phyloP scores from a whole-genome alignment of 2,797 vertebrate species.

The Periparus ater region DNA sequence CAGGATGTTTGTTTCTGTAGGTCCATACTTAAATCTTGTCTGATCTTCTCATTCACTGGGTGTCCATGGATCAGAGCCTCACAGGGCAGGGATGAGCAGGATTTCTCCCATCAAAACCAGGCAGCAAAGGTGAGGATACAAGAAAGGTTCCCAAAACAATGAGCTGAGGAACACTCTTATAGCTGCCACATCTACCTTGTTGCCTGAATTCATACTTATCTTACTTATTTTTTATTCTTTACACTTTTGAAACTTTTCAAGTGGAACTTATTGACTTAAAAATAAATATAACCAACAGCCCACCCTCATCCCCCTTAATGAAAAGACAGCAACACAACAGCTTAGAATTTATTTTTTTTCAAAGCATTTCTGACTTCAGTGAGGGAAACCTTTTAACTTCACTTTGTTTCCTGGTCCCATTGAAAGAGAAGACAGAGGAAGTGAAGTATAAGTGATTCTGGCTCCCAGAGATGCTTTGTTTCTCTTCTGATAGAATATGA shows the following conservation, averaged over 20 bases:
- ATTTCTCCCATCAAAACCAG: background rate
- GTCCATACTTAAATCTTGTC: background rate
- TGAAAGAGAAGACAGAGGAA: slow-evolving; percentile 50
- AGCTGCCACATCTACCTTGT: background rate
- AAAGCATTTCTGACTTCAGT: background rate
- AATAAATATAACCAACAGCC: background rate
- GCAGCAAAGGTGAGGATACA: background rate
- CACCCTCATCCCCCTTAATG: background rate
- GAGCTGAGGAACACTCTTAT: background rate
- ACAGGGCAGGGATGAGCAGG: background rate
- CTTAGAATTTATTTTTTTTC: background rate
- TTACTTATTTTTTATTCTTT: background rate
- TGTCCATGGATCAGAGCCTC: background rate
- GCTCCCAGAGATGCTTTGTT: slow-evolving; percentile 70
- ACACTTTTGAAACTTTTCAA: background rate
- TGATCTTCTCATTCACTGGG: background rate
- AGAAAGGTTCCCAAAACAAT: background rate
- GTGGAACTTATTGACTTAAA: background rate
- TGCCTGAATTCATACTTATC: background rate
- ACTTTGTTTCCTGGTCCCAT: slow-evolving; percentile 51
- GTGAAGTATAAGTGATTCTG: slow-evolving; percentile 64
- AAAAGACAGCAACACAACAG: background rate
- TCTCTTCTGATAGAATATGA: slow-evolving; percentile 65
- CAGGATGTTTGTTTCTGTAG: background rate
- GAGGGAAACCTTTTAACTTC: slow-evolving; percentile 43